Percentiles rank a stretch among this genome's conserved stretches.
Evolutionary conservation across 1,140 invertebrate genomes (phyloP).

Genomic region (Asobara japonica): DNA sequence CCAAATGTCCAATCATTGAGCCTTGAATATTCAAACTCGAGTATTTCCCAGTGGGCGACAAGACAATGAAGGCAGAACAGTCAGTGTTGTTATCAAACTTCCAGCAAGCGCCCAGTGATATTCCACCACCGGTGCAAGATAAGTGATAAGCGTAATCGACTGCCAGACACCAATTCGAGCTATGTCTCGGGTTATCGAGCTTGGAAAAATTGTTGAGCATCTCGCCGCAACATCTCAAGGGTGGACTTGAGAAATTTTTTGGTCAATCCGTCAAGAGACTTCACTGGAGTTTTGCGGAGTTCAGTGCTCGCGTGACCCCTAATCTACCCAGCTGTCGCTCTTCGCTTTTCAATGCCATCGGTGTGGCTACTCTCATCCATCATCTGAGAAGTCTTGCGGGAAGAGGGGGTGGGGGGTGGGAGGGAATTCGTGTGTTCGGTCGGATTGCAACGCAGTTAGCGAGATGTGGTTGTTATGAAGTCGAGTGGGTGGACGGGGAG

Average conservation of each 20-base stretch:
- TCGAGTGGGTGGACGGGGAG: not conserved
- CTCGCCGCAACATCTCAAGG: not conserved
- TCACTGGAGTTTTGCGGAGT: not conserved
- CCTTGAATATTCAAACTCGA: no score
- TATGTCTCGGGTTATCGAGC: not conserved
- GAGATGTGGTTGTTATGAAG: not conserved
- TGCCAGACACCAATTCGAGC: not conserved
- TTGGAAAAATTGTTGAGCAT: not conserved
- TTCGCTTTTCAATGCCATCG: constrained; percentile 1
- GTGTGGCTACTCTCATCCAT: constrained; percentile 4
- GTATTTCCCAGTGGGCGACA: no score
- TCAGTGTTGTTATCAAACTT: no score
- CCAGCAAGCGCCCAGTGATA: not conserved
- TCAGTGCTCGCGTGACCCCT: not conserved
- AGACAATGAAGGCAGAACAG: no score
- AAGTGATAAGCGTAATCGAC: not conserved
- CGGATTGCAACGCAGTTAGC: not conserved
- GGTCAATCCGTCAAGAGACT: constrained; percentile 12
- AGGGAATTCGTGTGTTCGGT: not conserved
- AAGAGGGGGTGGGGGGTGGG: not conserved
- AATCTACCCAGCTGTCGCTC: constrained; percentile 17
- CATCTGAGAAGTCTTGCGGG: not conserved
- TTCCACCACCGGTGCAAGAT: not conserved
- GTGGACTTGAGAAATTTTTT: not conserved
- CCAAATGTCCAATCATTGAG: no score